phyloP scores from a whole-genome alignment of 35 echinoderm and acorn worm species.

The Eucidaris tribuloides region DNA sequence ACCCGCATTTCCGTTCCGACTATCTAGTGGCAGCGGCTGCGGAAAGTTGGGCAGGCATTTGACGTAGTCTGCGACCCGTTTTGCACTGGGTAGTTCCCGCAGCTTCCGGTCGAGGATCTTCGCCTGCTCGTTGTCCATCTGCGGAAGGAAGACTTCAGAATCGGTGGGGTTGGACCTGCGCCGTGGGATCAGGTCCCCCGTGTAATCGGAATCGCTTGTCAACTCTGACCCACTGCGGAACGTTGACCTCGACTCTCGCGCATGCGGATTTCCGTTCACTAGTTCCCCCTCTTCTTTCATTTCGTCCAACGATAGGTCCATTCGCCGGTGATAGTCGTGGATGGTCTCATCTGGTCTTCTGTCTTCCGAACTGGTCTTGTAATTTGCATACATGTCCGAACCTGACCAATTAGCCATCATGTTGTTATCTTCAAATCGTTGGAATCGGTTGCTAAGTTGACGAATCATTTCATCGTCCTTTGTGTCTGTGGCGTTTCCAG shows the following conservation, averaged over 20 bases:
- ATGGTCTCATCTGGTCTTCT: background rate
- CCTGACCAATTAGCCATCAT: too few relatives aligned
- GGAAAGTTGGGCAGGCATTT: background rate
- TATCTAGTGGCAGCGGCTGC: background rate
- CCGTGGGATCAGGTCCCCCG: background rate
- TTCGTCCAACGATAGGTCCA: background rate
- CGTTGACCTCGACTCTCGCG: background rate
- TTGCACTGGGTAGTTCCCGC: background rate
- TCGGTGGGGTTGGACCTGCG: background rate
- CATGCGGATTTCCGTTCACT: background rate
- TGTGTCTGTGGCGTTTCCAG: constrained; percentile 26
- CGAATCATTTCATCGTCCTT: background rate
- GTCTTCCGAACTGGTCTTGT: background rate
- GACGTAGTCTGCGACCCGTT: constrained; percentile 12
- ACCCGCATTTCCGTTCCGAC: background rate
- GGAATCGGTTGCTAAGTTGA: background rate
- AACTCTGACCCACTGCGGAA: constrained; percentile 3
- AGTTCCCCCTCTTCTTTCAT: too few relatives aligned
- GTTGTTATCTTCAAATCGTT: background rate
- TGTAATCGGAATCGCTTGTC: constrained; percentile 1
- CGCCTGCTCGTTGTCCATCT: background rate
- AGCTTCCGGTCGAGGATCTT: background rate
- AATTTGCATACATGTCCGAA: too few relatives aligned
- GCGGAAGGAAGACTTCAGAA: constrained; percentile 1
- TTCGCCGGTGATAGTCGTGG: background rate